These are phyloP conservation scores for Squalus acanthias DNA, from an alignment of 2,797 vertebrate genomes.

Conservation along the genomic window DNA sequence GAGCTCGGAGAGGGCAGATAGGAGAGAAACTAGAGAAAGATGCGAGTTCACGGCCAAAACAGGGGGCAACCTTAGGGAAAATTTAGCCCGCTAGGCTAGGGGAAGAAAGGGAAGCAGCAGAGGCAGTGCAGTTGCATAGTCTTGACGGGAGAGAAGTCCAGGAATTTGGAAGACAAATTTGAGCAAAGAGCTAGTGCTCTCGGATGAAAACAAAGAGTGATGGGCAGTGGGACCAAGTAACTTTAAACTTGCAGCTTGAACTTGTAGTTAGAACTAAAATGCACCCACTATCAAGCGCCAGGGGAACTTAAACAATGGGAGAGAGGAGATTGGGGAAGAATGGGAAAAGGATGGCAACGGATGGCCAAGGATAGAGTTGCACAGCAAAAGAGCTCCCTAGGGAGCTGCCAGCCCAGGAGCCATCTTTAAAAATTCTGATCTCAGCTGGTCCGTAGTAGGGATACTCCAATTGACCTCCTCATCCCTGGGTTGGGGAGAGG, in stretches of 20 bases:
- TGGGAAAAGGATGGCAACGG: not conserved
- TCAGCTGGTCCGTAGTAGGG: not conserved
- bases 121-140: too few species aligned
- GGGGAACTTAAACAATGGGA: not conserved
- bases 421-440: not conserved
- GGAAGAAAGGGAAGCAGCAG: too few species aligned
- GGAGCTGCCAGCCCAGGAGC: not conserved
- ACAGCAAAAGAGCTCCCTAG: not conserved
- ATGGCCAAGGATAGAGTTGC: not conserved
- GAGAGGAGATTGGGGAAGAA: not conserved
- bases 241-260: not conserved
- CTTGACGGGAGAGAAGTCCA: too few species aligned
- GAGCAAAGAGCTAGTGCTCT: too few species aligned
- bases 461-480: not conserved
- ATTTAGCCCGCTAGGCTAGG: too few species aligned
- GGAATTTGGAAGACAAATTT: too few species aligned
- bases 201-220: too few species aligned
- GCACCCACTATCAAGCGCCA: not conserved
- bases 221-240: too few species aligned
- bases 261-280: not conserved
- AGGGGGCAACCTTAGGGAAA: too few species aligned
- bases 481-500: not conserved
- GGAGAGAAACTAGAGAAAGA: too few species aligned
- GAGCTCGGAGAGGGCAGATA: too few species aligned
- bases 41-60: too few species aligned